phyloP scores from a whole-genome alignment of 2,797 vertebrate species.

The Phrynocephalus vlangalii region DNA sequence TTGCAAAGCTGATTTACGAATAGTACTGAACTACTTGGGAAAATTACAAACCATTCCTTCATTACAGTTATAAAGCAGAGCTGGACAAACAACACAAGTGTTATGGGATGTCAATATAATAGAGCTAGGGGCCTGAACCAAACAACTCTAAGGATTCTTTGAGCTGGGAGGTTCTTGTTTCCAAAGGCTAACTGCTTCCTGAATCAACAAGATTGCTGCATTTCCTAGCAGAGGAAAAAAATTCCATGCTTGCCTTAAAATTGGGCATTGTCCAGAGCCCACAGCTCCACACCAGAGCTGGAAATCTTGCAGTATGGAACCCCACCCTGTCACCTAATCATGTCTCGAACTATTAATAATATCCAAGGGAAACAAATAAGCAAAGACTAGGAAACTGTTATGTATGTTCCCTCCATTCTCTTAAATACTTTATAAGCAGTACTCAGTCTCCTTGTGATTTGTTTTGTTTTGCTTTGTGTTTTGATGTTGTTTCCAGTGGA shows the following conservation, averaged over 20 bases:
- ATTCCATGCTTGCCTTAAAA: slow-evolving; percentile 1
- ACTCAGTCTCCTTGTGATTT: neutral
- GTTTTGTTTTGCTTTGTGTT: neutral
- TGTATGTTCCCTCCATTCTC: slow-evolving; percentile 8
- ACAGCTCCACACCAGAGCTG: slow-evolving; percentile 8
- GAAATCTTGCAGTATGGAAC: slow-evolving; percentile 23
- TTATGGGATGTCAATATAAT: neutral
- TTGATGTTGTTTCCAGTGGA: slow-evolving; percentile 2
- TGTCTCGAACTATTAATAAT: slow-evolving; percentile 32
- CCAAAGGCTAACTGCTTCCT: slow-evolving; percentile 25
- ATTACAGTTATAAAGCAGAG: neutral
- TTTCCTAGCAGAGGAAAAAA: neutral
- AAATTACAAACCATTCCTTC: neutral
- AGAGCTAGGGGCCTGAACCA: neutral
- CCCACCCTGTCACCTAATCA: slow-evolving; percentile 31
- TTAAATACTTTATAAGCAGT: slow-evolving; percentile 5
- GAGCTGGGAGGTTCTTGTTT: neutral
- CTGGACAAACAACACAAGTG: neutral
- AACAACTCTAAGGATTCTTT: neutral
- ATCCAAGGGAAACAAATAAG: slow-evolving; percentile 33
- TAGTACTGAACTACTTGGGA: neutral
- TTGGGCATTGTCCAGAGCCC: slow-evolving; percentile 26
- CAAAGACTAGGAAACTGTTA: slow-evolving; percentile 27
- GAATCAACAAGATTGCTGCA: neutral
- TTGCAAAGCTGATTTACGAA: neutral